These are phyloP conservation scores for Hafferia zeledoni DNA, from an alignment of 2,797 vertebrate species.

Conservation along the genomic window DNA sequence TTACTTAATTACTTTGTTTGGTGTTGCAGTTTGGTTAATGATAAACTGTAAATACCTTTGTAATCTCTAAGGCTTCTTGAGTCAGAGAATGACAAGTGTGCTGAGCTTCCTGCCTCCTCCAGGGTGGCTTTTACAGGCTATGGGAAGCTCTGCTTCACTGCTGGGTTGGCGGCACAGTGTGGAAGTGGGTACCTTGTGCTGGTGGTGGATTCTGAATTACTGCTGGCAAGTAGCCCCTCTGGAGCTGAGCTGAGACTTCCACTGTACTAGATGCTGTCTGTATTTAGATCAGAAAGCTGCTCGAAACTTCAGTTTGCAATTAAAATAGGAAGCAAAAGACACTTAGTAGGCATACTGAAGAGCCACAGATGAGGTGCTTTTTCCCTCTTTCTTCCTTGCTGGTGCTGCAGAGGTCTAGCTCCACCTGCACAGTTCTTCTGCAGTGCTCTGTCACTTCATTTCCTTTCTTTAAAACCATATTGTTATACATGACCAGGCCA, in stretches of 20 bases:
- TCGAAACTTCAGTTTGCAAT: background rate
- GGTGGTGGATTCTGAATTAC: background rate
- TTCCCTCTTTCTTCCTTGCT: background rate
- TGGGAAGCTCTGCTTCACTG: background rate
- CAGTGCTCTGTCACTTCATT: background rate
- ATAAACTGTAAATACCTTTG: background rate
- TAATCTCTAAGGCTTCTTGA: conserved; percentile 1
- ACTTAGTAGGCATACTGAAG: background rate
- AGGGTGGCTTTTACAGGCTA: background rate
- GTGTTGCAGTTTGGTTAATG: background rate
- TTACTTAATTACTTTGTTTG: background rate
- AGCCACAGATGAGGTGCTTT: background rate
- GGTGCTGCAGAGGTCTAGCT: background rate
- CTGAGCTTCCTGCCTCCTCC: background rate
- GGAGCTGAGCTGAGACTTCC: background rate
- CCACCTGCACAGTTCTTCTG: background rate
- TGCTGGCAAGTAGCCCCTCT: background rate
- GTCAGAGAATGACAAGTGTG: background rate
- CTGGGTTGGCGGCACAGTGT: background rate
- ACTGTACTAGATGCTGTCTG: background rate
- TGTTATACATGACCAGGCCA: background rate
- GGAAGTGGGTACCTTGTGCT: background rate
- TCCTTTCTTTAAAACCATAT: background rate
- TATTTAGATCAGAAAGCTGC: background rate
- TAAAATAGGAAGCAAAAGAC: background rate